Evolutionary conservation across 2,113 vertebrate genomes (phyloP), one percentile per base, ranked within the genome.

Genomic region (Orthonyx spaldingii): DNA sequence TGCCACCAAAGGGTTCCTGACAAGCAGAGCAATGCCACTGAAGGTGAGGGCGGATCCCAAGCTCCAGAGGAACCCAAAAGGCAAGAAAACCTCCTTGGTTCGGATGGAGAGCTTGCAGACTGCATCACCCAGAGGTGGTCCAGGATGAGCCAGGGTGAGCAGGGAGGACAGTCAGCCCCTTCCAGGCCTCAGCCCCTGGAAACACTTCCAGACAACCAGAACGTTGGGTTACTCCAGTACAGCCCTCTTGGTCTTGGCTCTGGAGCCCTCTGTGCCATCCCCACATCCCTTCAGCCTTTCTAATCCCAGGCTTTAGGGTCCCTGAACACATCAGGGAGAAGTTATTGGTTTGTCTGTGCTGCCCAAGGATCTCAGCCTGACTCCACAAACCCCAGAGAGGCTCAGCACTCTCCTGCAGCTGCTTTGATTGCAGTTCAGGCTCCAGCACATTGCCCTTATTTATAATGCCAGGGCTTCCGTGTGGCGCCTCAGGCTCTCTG

Each of bases 381-480:
- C 79, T 94, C 78, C 84, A 59, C 17, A 33, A 75, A 82, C 85
- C 88, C 93, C 94, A 91, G 87, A 94, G 94, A 66, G 94, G 90
- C 88, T 81, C 68, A 6, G n/a, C 8, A 9, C 93, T 30, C 76
- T 87, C 88, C 83, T 89, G 47, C 41, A 64, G 93, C 60, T 35
- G 91, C 91, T 96, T 79, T 95, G 95, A 97, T 86, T 97, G 93
- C 95, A 90, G 89, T 81, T 91, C 97, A 90, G 77, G 39, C 93
- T 87, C 92, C 79, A 95, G 95, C 94, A 95, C 93, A 95, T 98
- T 97, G 97, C 96, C 93, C 94, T 97, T 96, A 97, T 97, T 98
- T 97, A 96, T 93, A 97, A 97, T 61, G 20, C 71, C 89, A 24
- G 80, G 55, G 33, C 92, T 88, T 84, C 79, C 44, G 57, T 70